phyloP scores from a whole-genome alignment of 2,888 invertebrate species.

The Zonitis immaculata region DNA sequence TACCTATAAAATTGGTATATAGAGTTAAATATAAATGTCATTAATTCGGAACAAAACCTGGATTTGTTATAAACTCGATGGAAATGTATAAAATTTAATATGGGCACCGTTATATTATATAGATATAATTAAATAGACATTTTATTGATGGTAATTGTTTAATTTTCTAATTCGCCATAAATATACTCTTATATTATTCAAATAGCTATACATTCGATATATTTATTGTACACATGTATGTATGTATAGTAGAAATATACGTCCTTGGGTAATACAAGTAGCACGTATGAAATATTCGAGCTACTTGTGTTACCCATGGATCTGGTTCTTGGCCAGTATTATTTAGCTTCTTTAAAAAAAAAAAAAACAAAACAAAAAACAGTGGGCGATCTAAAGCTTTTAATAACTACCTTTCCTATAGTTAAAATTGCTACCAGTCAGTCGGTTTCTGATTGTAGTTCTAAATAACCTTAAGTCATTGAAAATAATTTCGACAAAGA shows the following conservation, averaged over 20 bases:
- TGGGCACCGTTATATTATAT: no score
- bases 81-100: no score
- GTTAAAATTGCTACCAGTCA: conserved; percentile 41
- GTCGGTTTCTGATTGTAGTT: conserved; percentile 33
- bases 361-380: no score
- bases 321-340: conserved; percentile 38
- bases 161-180: no score
- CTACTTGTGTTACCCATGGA: conserved; percentile 47
- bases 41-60: conserved; percentile 31
- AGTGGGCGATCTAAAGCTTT: conserved; percentile 46
- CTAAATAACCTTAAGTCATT: conserved; percentile 43
- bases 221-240: no score
- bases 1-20: conserved; percentile 29
- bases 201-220: no score
- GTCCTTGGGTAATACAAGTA: conserved; percentile 46
- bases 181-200: no score
- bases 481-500: conserved; percentile 29
- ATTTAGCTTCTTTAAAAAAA: conserved; percentile 40
- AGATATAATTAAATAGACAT: not conserved
- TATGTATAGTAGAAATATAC: no score
- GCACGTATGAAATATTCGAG: conserved; percentile 42
- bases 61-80: no score
- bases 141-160: no score
- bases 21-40: conserved; percentile 34
- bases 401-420: conserved; percentile 44